A percentile compares a stretch with the other conserved stretches of the same genome.
Conservation (phyloP, 2,888 invertebrate species). For the Epicampocera succincta region DNA sequence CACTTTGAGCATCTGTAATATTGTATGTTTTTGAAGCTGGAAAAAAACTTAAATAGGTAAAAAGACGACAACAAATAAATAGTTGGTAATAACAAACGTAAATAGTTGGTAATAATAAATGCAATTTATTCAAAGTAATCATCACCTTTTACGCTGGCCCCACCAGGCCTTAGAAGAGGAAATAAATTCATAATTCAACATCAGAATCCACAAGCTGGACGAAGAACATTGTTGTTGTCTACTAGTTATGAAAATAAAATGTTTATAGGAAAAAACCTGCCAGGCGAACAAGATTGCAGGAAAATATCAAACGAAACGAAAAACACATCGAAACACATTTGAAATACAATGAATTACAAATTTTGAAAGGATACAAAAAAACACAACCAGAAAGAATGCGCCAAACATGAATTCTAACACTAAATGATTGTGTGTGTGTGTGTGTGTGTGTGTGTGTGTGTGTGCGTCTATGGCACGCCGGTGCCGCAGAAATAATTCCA, state of each 20-base stretch:
- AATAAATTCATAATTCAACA: conserved; percentile 43
- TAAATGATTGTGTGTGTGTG: conserved; percentile 6
- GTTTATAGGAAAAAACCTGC: conserved; percentile 36
- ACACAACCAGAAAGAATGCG: conserved; percentile 43
- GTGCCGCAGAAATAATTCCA: not conserved
- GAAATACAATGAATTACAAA: conserved; percentile 67
- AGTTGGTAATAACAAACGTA: not conserved
- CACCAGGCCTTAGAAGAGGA: not conserved
- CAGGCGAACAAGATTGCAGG: conserved; percentile 31
- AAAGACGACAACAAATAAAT: not conserved
- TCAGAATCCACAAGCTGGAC: conserved; percentile 8
- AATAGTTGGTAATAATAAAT: conserved; percentile 20
- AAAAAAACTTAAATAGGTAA: not conserved
- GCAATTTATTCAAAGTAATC: conserved; percentile 55
- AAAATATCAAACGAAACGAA: conserved; percentile 51
- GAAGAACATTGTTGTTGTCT: conserved; percentile 52
- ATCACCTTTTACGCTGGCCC: conserved; percentile 35
- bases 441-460: not conserved
- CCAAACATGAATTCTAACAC: conserved; percentile 72
- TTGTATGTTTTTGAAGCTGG: conserved; percentile 13
- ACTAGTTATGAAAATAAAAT: conserved; percentile 42
- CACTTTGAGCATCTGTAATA: conserved; percentile 18
- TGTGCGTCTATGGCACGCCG: not conserved
- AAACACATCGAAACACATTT: conserved; percentile 36
- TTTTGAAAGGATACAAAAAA: conserved; percentile 54